Evolutionary conservation across 2,888 invertebrate genomes (phyloP), one percentile per base, ranked within the genome.

Genomic region (Crocallis elinguaria): DNA sequence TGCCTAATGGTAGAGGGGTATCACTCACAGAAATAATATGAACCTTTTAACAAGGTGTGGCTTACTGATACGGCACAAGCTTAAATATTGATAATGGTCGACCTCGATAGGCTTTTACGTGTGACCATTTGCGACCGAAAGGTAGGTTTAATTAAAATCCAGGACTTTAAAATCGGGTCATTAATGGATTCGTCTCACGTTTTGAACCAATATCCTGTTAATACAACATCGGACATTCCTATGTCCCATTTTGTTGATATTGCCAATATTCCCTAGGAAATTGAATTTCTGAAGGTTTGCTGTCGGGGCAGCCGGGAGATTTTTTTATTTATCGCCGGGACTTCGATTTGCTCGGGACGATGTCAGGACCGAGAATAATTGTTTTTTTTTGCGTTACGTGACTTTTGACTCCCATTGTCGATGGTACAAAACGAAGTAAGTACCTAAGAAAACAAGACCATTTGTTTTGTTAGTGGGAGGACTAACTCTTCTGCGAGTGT

Each of bases 121-220:
- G 19, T 33, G 49, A 55, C 56, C 61, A 50, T 52, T 65, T 66
- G 56, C 37, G 56, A 46, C 58, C 60, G 58, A 57, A 55, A 58
- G 59, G 63, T 67, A 57, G 66, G 69, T 66, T 79, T 81, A 83
- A 84, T 82, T 84, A 80, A 80, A 74, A 82, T n/a, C n/a, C n/a
- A n/a, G n/a, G n/a, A n/a, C n/a, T n/a, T n/a, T n/a, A n/a, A n/a
- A n/a, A 77, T 12, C 12, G 41, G 44, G 43, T 57, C 60, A 69
- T 67, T 74, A 78, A 81, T 75, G 75, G 72, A 79, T 71, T 71
- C 73, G 67, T 69, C 57, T 63, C 71, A 70, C 73, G 73, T 69
- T 71, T 69, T 67, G 57, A 60, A 59, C 69, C 72, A 75, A 82
- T 80, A 77, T 75, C 71, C 73, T 71, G 76, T 74, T 73, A 77